Evolutionary conservation across 2,797 vertebrate genomes (phyloP), one percentile per base, ranked within the genome.

Genomic region (Sebastes hubbsi): DNA sequence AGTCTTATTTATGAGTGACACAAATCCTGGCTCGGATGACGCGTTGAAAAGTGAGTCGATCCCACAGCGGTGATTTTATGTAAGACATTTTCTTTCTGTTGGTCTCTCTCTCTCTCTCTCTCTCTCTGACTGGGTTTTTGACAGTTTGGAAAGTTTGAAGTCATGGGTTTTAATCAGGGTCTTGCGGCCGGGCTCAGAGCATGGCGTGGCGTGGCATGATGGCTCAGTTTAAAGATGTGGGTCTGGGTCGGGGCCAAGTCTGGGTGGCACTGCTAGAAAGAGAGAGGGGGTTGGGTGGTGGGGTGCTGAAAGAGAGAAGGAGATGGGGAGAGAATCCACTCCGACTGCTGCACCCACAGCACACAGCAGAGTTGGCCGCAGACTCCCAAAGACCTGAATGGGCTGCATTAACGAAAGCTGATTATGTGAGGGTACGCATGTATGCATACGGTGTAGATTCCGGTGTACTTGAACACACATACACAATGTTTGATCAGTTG

Each of bases 81-180:
- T 78, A 71, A 78, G 82, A 78, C 55, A 22, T 76, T 89, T 82
- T 88, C 49, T 87, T 58, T 81, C 74, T 87, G 58, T 84, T 60
- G 52, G 25, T 77, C 52, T 63, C 2, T 81, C 81, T 60, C 2
- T 75, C 70, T 59, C 63, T 69, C 69, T 71, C 65, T 88, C 70
- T 68, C 66, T 72, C 69, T 71, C 65, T 88, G 81, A 87, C 80
- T 91, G 86, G 74, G 38, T 78, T 87, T 93, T 90, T 93, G 91
- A 93, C 91, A 92, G 90, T 94, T 95, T 93, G 96, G 96, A 96
- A 96, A 96, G 94, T 96, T 95, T 96, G 95, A 96, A 95, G 95
- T 96, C 95, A 96, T 96, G 94, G 94, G 88, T 95, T 95, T 95
- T 95, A 96, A 95, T 95, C 93, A 94, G 92, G 91, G 89, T 90